Evolutionary conservation across 1,140 invertebrate species (phyloP).

Genomic region (Akabosia matsudoensis): DNA sequence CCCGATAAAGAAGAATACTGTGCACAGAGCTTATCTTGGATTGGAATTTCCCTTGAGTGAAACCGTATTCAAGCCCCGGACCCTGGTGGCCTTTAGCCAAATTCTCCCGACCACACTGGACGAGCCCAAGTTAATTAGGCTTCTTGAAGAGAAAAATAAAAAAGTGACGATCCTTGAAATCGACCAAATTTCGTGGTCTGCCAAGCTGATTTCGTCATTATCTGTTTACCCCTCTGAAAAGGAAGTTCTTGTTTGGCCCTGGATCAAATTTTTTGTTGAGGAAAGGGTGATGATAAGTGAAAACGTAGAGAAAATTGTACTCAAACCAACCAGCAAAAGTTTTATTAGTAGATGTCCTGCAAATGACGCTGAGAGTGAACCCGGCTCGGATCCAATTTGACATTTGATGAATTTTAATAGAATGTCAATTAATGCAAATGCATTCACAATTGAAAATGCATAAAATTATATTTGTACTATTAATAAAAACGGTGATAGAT

Average conservation of each 20-base stretch:
- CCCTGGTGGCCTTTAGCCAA: conserved; percentile 25
- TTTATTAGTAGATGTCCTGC: conserved; percentile 11
- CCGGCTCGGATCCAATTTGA: too few species aligned
- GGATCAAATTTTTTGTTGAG: conserved; percentile 32
- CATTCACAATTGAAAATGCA: too few species aligned
- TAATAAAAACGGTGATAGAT: too few species aligned
- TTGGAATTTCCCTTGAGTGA: background rate
- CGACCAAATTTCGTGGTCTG: conserved; percentile 25
- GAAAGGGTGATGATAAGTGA: conserved; percentile 16
- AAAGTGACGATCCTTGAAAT: conserved; percentile 29
- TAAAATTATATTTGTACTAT: too few species aligned
- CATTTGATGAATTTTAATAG: too few species aligned
- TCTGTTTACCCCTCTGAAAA: conserved; percentile 24
- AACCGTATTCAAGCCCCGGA: conserved; percentile 16
- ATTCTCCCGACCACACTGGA: conserved; percentile 26
- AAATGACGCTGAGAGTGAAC: too few species aligned
- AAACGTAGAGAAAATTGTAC: conserved; percentile 21
- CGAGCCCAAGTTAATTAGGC: background rate
- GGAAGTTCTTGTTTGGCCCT: conserved; percentile 31
- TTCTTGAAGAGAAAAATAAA: conserved; percentile 15
- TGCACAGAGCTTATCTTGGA: conserved; percentile 6
- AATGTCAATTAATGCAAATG: too few species aligned
- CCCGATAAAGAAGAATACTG: background rate
- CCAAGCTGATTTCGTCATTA: conserved; percentile 7
- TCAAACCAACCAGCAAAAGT: conserved; percentile 31